A percentile compares a stretch with the other conserved stretches of the same genome.
Conservation (phyloP, 35 echinoderm and acorn worm species). For the Chiridota heheva region DNA sequence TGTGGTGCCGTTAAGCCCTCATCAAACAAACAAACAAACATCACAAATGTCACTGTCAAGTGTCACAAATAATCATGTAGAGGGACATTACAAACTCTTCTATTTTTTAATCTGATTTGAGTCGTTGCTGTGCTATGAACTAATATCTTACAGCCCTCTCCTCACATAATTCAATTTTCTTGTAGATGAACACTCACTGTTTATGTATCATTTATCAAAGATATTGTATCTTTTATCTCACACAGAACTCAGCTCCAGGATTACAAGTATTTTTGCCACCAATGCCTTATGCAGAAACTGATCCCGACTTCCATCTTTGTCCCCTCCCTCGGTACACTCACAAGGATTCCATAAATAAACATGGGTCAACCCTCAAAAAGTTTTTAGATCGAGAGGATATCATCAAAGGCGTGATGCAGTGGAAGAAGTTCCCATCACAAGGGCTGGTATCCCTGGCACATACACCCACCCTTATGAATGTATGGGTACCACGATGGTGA, state of each 20-base stretch:
- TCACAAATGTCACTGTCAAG: no score
- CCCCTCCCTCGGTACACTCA: conserved; percentile 91
- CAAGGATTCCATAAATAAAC: conserved; percentile 68
- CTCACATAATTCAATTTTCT: no score
- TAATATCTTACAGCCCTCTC: neutral
- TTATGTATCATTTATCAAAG: neutral
- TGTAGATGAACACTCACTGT: neutral
- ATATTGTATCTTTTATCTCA: neutral
- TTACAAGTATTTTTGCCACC: conserved; percentile 91
- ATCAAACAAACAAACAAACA: no score
- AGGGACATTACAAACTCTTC: no score
- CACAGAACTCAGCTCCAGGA: conserved; percentile 87
- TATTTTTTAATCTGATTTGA: no score
- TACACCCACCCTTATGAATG: conserved; percentile 95
- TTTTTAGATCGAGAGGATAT: conserved; percentile 95
- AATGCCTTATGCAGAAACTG: conserved; percentile 83
- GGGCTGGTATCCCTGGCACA: conserved; percentile 87
- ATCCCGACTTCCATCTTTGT: conserved; percentile 91
- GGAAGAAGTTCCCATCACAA: conserved; percentile 99
- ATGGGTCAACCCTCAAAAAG: conserved; percentile 63
- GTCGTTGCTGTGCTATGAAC: neutral
- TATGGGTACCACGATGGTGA: conserved; percentile 97
- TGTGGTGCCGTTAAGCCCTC: no score
- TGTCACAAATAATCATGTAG: no score
- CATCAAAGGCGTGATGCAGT: conserved; percentile 80